A percentile compares a stretch with the other conserved stretches of the same genome.
Conservation (phyloP, 2,113 vertebrate genomes). For the Podilymbus podiceps region DNA sequence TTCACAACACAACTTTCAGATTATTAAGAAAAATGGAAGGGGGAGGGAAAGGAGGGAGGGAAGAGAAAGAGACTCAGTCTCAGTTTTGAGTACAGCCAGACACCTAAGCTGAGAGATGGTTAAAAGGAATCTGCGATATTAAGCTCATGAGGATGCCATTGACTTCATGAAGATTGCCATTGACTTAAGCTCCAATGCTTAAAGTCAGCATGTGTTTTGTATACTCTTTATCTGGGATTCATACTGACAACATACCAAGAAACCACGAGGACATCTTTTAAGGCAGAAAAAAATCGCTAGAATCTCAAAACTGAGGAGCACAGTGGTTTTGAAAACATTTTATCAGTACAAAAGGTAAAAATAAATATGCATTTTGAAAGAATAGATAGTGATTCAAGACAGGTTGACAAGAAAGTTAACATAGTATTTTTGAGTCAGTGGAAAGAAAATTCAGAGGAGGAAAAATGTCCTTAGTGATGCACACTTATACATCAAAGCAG, state of each 20-base stretch:
- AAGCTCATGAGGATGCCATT: background rate
- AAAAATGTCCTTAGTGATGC: background rate
- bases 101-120: background rate
- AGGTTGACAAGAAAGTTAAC: background rate
- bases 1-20: background rate
- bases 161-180: background rate
- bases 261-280: background rate
- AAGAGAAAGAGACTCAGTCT: background rate
- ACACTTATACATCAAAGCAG: background rate
- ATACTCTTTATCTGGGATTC: background rate
- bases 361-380: background rate
- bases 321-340: background rate
- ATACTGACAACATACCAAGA: no score
- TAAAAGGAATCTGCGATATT: background rate
- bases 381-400: background rate
- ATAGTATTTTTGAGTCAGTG: background rate
- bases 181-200: background rate
- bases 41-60: fast-evolving
- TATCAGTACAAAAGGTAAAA: background rate
- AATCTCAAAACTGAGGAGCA: background rate
- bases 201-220: background rate
- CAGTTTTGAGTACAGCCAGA: background rate
- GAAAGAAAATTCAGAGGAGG: background rate
- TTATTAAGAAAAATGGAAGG: background rate
- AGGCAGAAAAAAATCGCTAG: background rate